phyloP scores from a whole-genome alignment of 2,113 vertebrate species.

The Gavialis gangeticus region DNA sequence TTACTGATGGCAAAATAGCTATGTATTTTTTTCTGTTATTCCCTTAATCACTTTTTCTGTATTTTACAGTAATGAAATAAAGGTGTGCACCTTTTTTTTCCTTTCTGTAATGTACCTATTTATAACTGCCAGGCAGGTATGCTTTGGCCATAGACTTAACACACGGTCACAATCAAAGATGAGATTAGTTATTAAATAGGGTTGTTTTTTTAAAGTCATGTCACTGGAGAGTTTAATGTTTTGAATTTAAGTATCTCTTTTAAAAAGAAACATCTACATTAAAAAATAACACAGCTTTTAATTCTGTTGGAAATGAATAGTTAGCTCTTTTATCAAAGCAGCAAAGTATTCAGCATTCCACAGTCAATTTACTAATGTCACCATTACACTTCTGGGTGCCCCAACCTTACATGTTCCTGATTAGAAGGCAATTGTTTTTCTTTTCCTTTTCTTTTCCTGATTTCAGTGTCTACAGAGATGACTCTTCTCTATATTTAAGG shows the following conservation, averaged over 20 bases:
- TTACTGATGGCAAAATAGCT: background rate
- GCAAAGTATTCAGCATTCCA: background rate
- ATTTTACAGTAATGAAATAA: constrained; percentile 38
- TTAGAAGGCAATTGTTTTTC: constrained; percentile 36
- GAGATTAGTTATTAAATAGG: background rate
- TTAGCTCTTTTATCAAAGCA: background rate
- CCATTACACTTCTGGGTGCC: background rate
- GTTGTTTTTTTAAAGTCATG: background rate
- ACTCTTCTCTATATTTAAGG: constrained; percentile 44
- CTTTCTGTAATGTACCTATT: background rate
- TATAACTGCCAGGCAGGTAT: background rate
- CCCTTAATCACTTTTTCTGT: background rate
- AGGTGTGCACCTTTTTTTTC: background rate
- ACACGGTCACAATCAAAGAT: background rate
- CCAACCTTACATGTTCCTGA: background rate
- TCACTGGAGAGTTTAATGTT: background rate
- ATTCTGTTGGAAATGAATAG: constrained; percentile 14
- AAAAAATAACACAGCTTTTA: background rate
- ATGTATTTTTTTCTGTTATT: background rate
- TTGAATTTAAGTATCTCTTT: background rate
- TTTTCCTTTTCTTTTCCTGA: background rate
- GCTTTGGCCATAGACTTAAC: background rate
- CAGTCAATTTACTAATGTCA: background rate
- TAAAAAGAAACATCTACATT: background rate
- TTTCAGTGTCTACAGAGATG: background rate